These are phyloP conservation scores for Lindbergichthys nudifrons DNA, from an alignment of 2,797 vertebrate genomes.

Conservation along the genomic window DNA sequence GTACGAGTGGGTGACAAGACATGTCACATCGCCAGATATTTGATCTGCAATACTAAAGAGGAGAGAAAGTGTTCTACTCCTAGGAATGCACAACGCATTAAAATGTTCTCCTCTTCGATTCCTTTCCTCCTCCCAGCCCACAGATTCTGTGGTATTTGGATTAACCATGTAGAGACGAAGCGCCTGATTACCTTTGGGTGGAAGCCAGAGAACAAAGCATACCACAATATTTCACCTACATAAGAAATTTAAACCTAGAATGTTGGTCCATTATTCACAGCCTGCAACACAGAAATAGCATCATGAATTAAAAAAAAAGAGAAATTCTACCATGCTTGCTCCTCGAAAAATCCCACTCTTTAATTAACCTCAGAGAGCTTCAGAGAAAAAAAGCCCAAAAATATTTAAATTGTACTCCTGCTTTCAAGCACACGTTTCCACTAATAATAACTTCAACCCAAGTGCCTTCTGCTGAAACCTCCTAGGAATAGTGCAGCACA, in stretches of 20 bases:
- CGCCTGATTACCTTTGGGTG: conserved; percentile 11
- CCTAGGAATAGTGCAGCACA: conserved; percentile 24
- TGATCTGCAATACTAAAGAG: conserved; percentile 55
- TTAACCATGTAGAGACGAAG: conserved; percentile 14
- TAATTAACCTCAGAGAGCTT: not conserved
- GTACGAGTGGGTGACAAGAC: conserved; percentile 61
- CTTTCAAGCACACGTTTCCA: conserved; percentile 15
- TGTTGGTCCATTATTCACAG: conserved; percentile 16
- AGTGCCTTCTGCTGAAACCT: conserved; percentile 19
- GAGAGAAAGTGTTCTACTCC: conserved; percentile 50
- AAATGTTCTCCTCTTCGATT: conserved; percentile 35
- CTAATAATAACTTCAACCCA: conserved; percentile 4
- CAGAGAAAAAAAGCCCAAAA: not conserved
- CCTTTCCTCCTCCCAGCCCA: conserved; percentile 3
- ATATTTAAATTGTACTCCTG: conserved; percentile 7
- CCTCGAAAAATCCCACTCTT: conserved; percentile 2
- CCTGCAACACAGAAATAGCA: not conserved
- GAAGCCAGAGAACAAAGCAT: not conserved
- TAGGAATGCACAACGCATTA: conserved; percentile 50
- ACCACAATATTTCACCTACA: conserved; percentile 7
- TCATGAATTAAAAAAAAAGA: conserved; percentile 3
- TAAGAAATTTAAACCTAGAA: not conserved
- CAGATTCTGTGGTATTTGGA: conserved; percentile 28
- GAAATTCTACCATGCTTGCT: conserved; percentile 7
- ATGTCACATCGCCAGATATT: conserved; percentile 61